Conservation (phyloP, 1,140 invertebrate genomes). For the Saccostrea cuccullata region DNA sequence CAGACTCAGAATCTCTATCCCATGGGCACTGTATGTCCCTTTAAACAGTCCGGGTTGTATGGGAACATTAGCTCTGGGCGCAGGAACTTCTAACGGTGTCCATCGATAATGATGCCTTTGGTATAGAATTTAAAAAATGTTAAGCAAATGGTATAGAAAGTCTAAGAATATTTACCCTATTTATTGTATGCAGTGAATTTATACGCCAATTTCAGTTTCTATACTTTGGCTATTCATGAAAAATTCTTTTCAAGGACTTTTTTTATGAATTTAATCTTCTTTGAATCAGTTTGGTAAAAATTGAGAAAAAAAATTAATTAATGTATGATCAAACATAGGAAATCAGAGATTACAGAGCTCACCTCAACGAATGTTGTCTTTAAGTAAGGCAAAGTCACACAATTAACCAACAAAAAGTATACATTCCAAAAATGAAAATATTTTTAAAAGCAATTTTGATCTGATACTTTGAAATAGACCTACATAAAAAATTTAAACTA, state of each 20-base stretch:
- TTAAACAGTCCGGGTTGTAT: conserved; percentile 59
- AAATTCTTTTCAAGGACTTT: no score
- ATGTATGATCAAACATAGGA: no score
- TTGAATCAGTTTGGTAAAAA: neutral
- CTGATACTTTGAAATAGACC: no score
- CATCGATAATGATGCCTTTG: conserved; percentile 45
- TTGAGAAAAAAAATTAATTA: no score
- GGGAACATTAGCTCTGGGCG: conserved; percentile 30
- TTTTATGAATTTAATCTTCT: neutral
- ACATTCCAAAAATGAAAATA: no score
- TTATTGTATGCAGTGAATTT: neutral
- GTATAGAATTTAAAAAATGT: neutral
- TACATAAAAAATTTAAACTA: no score
- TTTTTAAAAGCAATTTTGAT: no score
- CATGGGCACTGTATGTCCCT: conserved; percentile 60
- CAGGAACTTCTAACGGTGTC: conserved; percentile 24
- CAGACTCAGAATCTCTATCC: conserved; percentile 54
- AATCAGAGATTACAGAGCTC: no score
- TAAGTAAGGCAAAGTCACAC: no score
- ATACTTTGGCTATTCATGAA: neutral
- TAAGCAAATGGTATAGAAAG: neutral
- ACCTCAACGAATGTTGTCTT: no score
- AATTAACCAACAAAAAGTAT: no score
- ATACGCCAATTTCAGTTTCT: neutral
- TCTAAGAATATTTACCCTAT: neutral